Percentiles rank a stretch among this genome's conserved stretches.
Conservation (phyloP, 2,888 invertebrate genomes). For the Rhagonycha lutea region DNA sequence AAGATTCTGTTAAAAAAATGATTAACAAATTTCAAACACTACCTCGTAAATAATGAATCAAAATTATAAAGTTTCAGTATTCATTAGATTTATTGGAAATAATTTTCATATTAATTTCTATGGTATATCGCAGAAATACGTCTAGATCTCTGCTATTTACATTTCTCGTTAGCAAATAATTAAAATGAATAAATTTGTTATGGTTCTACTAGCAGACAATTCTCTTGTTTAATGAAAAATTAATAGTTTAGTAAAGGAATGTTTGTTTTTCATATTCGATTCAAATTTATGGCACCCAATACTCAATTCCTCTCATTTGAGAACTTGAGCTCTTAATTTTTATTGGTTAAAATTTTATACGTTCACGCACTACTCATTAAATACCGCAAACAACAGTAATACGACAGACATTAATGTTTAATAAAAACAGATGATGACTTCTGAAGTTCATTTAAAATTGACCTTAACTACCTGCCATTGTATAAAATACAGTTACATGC, state of each 20-base stretch:
- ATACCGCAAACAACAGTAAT: conserved; percentile 11
- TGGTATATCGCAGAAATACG: background rate
- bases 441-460: conserved; percentile 6
- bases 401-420: background rate
- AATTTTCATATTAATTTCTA: background rate
- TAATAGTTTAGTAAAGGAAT: background rate
- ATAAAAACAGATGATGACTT: conserved; percentile 5
- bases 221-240: background rate
- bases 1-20: background rate
- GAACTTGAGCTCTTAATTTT: background rate
- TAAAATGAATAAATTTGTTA: background rate
- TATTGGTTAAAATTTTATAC: background rate
- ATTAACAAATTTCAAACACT: background rate
- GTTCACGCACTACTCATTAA: background rate
- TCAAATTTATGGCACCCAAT: no score
- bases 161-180: background rate
- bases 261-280: no score
- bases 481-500: background rate
- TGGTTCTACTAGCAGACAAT: background rate
- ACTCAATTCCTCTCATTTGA: no score
- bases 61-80: no score
- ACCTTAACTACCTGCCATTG: background rate
- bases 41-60: background rate
- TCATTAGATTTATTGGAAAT: background rate
- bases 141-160: background rate